phyloP scores from a whole-genome alignment of 2,888 invertebrate genomes.

The Leistus spinibarbis region DNA sequence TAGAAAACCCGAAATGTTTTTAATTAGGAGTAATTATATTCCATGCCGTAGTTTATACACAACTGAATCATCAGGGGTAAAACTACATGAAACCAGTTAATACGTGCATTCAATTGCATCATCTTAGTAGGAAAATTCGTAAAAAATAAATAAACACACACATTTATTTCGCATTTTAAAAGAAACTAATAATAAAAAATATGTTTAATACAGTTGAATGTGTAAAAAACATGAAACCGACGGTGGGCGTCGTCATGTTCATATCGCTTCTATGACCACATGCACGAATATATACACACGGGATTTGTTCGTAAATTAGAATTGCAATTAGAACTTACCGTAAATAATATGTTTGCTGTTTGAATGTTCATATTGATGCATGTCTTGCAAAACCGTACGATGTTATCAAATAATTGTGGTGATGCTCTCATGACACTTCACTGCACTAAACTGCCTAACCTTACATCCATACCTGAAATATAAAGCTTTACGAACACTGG shows the following conservation, averaged over 20 bases:
- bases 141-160: background rate
- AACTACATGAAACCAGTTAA: too few species aligned
- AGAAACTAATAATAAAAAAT: background rate
- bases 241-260: slow-evolving; percentile 28
- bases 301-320: background rate
- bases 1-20: too few species aligned
- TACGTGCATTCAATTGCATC: too few species aligned
- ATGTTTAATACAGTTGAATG: slow-evolving; percentile 1
- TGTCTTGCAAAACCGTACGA: slow-evolving; percentile 66
- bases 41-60: too few species aligned
- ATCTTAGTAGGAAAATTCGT: too few species aligned
- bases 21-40: too few species aligned
- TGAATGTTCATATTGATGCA: slow-evolving; percentile 73
- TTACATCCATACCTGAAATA: slow-evolving; percentile 8
- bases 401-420: slow-evolving; percentile 19
- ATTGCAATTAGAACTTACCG: slow-evolving; percentile 50
- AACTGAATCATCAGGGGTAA: too few species aligned
- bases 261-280: background rate
- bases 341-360: slow-evolving; percentile 59
- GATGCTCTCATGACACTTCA: slow-evolving; percentile 35
- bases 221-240: slow-evolving; percentile 17
- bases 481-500: slow-evolving; percentile 17
- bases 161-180: background rate
- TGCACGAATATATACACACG: background rate
- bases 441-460: slow-evolving; percentile 23